Evolutionary conservation across 92 coral and sea anemone genomes (phyloP), one percentile per base, ranked within the genome.

Genomic region (Heliopora coerulea): DNA sequence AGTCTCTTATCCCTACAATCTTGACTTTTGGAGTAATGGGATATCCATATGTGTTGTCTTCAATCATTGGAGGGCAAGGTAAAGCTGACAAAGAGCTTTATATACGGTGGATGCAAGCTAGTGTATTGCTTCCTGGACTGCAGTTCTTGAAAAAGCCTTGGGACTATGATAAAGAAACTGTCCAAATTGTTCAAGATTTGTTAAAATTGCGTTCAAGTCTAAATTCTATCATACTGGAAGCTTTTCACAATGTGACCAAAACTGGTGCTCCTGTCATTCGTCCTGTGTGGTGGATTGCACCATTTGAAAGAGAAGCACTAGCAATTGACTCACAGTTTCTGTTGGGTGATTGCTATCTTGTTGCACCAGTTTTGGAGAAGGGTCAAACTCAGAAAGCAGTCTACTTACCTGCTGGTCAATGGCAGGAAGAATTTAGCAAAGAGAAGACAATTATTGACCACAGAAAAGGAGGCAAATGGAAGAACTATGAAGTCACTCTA

Each of bases 271-370:
- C 91, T 56, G 74, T 90, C 29, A 78, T 90, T 27, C 74, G 90
- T 8, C 96, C 96, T 2, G 44, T 90, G 28, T 90, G 96, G 96
- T 90, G 96, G 96, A 48, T 87, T 23, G 91, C 89, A 24, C 91
- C 96, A 7, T 56, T 27, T 14, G 91, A 90, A 34, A 49, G 74
- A 23, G 78, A 39, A 9, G 91, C 91, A 5, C 85, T 84, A 48
- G 66, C 32, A 24, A 78, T 87, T 7, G 83, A 87, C 68, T 77
- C 91, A 3, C 83, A 89, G 46, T 89, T 87, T 32, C 58, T 89
- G 73, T 68, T 89, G 20, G 91, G 91, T 7, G 82, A 84, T 64
- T 7, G 32, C 4, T 87, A 77, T 58, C 87, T 90, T 2, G 88
- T 90, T 28, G 96, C 96, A 62, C 96, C 96, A 15, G 88, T 90